A percentile compares a stretch with the other conserved stretches of the same genome.
These are phyloP conservation scores for Penaeus vannamei DNA, from an alignment of 1,140 invertebrate genomes.

Conservation along the genomic window DNA sequence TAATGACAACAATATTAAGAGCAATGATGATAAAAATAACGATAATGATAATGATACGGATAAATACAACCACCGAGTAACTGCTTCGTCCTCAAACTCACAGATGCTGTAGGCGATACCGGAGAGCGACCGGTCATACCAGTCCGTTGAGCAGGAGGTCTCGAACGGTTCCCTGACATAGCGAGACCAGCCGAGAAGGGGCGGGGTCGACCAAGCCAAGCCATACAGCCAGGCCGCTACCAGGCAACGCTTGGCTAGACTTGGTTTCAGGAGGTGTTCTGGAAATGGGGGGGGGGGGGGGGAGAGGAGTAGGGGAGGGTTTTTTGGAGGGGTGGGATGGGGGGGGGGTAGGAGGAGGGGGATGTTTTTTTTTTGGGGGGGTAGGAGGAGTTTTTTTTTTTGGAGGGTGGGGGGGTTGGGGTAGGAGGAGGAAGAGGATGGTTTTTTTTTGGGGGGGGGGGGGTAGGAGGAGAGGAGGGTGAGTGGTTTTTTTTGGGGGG, in stretches of 20 bases:
- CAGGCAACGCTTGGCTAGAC: conserved; percentile 41
- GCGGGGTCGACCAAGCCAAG: conserved; percentile 25
- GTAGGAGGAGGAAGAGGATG: background rate
- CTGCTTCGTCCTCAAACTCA: background rate
- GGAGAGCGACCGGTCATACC: conserved; percentile 32
- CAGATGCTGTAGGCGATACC: conserved; percentile 45
- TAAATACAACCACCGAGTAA: no score
- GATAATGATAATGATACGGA: no score
- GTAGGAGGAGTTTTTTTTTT: background rate
- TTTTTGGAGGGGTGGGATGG: background rate
- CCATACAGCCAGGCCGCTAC: conserved; percentile 46
- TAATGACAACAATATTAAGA: no score
- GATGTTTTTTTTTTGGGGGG: background rate
- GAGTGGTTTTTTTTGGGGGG: no score
- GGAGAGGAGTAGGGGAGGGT: background rate
- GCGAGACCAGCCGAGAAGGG: conserved; percentile 40
- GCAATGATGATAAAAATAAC: no score
- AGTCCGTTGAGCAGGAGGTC: conserved; percentile 47
- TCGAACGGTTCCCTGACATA: conserved; percentile 36
- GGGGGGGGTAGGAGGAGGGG: background rate
- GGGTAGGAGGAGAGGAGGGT: no score
- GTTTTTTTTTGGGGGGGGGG: background rate
- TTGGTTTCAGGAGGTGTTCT: conserved; percentile 43
- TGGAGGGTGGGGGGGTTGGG: background rate
- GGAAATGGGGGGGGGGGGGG: background rate